Evolutionary conservation across 2,113 vertebrate species (phyloP).

Genomic region (Ictalurus furcatus): DNA sequence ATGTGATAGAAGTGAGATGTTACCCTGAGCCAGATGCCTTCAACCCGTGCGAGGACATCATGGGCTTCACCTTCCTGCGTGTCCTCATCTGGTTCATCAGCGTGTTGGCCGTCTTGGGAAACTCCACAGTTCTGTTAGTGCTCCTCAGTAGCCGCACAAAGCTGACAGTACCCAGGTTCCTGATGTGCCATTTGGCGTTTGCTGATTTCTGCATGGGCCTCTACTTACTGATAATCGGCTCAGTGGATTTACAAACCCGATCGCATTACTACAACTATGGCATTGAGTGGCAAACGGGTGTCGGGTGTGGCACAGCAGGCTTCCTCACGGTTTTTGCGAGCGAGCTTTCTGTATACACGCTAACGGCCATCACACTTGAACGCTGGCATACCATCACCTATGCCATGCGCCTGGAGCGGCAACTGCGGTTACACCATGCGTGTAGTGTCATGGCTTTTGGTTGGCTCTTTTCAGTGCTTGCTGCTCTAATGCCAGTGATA

Average conservation of each 20-base stretch:
- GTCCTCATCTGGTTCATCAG: conserved; percentile 93
- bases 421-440: conserved; percentile 85
- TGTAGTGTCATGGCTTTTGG: conserved; percentile 81
- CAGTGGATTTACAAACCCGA: conserved; percentile 83
- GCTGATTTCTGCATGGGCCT: conserved; percentile 95
- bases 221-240: conserved; percentile 89
- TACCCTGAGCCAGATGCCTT: conserved; percentile 85
- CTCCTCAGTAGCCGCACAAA: conserved; percentile 85
- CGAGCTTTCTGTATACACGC: conserved; percentile 90
- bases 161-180: conserved; percentile 90
- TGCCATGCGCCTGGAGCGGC: conserved; percentile 87
- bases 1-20: conserved; percentile 76
- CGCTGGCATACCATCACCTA: conserved; percentile 97
- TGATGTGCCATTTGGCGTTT: conserved; percentile 97
- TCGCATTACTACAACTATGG: conserved; percentile 90
- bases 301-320: conserved; percentile 84
- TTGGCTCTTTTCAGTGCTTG: conserved; percentile 84
- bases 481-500: conserved; percentile 83
- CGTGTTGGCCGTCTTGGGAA: conserved; percentile 86
- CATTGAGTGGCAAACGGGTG: conserved; percentile 91
- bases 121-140: conserved; percentile 81
- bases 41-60: conserved; percentile 97
- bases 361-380: conserved; percentile 90
- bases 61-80: conserved; percentile 80
- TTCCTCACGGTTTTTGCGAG: conserved; percentile 96